Conservation (phyloP, 2,113 vertebrate genomes). For the Actenoides lindsayi region DNA sequence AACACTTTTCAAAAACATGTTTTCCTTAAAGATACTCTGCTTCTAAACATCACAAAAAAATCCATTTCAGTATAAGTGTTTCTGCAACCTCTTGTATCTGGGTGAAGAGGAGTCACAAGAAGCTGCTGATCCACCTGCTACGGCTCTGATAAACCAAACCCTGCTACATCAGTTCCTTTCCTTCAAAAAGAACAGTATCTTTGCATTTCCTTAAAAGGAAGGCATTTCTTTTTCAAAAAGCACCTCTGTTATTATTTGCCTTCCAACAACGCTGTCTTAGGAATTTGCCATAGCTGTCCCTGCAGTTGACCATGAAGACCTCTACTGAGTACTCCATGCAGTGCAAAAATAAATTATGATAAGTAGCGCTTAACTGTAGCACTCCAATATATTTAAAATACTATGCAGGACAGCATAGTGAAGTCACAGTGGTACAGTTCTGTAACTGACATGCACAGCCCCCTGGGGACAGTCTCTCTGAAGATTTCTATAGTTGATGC, state of each 20-base stretch:
- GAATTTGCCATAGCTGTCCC: not conserved
- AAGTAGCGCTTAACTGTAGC: not conserved
- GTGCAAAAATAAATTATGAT: not conserved
- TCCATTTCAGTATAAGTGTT: not conserved
- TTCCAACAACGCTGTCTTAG: not conserved
- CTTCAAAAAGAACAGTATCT: not conserved
- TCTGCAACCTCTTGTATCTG: not conserved
- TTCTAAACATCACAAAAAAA: not conserved
- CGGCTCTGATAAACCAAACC: not conserved
- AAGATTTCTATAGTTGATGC: not conserved
- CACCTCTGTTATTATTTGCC: not conserved
- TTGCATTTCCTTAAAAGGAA: not conserved
- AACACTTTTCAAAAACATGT: not conserved
- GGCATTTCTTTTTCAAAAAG: not conserved
- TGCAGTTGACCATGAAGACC: accelerated
- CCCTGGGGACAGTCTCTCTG: accelerated
- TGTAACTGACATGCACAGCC: not conserved
- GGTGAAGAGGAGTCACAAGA: not conserved
- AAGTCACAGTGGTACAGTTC: not conserved
- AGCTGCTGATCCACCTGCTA: not conserved
- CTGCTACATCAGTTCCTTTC: accelerated
- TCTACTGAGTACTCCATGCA: not conserved
- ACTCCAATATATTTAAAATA: not conserved
- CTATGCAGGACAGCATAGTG: not conserved
- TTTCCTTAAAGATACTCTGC: not conserved